Evolutionary conservation across 2,113 vertebrate genomes (phyloP).

Genomic region (Tupaia tana): DNA sequence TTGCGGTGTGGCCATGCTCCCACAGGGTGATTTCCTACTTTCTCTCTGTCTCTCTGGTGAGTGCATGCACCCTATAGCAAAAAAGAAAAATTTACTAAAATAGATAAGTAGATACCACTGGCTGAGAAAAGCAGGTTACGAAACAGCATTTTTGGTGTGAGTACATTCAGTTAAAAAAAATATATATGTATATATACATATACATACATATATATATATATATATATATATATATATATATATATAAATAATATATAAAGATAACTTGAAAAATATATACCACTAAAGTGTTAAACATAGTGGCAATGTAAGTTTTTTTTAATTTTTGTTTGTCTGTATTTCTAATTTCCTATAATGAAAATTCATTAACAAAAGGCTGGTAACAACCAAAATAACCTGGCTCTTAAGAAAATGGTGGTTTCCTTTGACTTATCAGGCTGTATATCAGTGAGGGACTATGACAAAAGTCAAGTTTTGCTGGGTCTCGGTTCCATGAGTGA

Average conservation of each 20-base stretch:
- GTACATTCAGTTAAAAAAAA: conserved; percentile 5
- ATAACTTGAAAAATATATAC: background rate
- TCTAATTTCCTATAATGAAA: background rate
- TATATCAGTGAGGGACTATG: background rate
- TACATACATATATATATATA: too few species aligned
- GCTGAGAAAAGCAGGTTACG: background rate
- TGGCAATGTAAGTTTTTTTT: background rate
- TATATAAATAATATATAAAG: too few species aligned
- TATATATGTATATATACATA: too few species aligned
- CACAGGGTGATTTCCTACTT: too few species aligned
- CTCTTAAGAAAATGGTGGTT: background rate
- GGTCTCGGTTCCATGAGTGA: background rate
- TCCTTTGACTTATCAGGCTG: background rate
- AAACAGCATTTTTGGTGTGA: background rate
- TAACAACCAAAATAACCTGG: background rate
- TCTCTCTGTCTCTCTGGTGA: too few species aligned
- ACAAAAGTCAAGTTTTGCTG: background rate
- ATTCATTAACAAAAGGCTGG: conserved; percentile 15
- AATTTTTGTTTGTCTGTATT: background rate
- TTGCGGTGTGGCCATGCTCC: too few species aligned
- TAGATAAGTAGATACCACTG: background rate
- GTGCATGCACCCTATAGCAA: too few species aligned
- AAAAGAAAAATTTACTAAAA: background rate
- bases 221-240: too few species aligned
- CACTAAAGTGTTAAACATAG: background rate